Percentiles rank a stretch among this genome's conserved stretches.
phyloP scores from a whole-genome alignment of 2,113 vertebrate species.

The Ctenodactylus gundi region DNA sequence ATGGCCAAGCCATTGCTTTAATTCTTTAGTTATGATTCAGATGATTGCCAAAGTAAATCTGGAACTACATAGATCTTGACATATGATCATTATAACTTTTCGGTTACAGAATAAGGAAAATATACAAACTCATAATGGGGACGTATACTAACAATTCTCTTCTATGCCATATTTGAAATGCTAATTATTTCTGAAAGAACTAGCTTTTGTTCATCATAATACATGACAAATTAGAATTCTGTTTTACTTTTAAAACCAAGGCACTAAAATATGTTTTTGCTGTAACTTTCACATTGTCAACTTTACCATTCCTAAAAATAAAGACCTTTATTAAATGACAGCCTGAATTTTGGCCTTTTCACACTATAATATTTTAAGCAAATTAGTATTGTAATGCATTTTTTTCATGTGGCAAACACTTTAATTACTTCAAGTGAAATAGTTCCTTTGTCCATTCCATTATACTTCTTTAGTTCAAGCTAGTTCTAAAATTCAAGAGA shows the following conservation, averaged over 20 bases:
- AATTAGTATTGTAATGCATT: slow-evolving; percentile 22
- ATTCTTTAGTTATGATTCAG: background rate
- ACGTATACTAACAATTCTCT: background rate
- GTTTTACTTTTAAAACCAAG: background rate
- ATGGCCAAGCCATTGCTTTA: background rate
- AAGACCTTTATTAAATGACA: slow-evolving; percentile 33
- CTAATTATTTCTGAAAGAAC: background rate
- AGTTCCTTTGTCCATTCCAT: background rate
- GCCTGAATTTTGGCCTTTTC: background rate
- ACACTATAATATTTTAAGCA: slow-evolving; percentile 23
- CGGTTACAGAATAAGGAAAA: background rate
- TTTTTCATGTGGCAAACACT: slow-evolving; percentile 15
- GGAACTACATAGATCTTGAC: background rate
- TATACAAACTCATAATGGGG: background rate
- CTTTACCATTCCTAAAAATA: background rate
- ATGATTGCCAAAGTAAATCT: background rate
- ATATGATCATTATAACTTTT: background rate
- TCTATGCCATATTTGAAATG: background rate
- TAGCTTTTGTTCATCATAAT: slow-evolving; percentile 18
- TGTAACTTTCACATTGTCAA: slow-evolving; percentile 8
- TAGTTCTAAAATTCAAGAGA: background rate
- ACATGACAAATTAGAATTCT: background rate
- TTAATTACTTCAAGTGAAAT: background rate
- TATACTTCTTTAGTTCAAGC: background rate
- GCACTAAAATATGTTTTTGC: background rate